Evolutionary conservation across 2,113 vertebrate species (phyloP).

Genomic region (Scomber colias): DNA sequence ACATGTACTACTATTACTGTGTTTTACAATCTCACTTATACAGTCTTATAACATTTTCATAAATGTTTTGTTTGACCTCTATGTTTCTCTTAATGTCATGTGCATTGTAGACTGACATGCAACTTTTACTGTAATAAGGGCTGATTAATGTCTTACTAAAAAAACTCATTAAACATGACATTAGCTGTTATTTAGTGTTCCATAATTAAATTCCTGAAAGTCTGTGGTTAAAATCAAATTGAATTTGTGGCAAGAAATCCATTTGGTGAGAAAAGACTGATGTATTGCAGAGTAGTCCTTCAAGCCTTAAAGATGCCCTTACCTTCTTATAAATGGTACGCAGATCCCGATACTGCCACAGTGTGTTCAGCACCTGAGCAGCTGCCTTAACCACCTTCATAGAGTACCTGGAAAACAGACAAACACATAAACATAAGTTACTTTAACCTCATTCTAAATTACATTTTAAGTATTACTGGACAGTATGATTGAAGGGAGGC

Average conservation of each 20-base stretch:
- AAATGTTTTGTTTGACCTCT: too few relatives aligned
- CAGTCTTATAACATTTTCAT: not conserved
- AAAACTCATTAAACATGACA: too few relatives aligned
- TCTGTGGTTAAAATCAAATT: too few relatives aligned
- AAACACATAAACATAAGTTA: slow-evolving; percentile 18
- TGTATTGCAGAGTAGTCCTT: too few relatives aligned
- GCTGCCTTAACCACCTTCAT: slow-evolving; percentile 98
- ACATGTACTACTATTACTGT: not conserved
- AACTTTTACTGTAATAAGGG: too few relatives aligned
- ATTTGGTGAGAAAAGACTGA: too few relatives aligned
- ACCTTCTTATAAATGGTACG: slow-evolving; percentile 99
- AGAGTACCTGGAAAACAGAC: slow-evolving; percentile 87
- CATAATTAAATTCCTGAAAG: too few relatives aligned
- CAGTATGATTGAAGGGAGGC: slow-evolving; percentile 32
- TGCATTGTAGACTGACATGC: too few relatives aligned
- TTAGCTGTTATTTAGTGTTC: too few relatives aligned
- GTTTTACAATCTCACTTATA: not conserved
- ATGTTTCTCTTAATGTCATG: too few relatives aligned
- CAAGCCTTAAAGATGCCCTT: slow-evolving; percentile 34
- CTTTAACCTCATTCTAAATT: slow-evolving; percentile 6
- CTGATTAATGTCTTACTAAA: too few relatives aligned
- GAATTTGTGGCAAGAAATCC: too few relatives aligned
- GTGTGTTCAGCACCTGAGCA: slow-evolving; percentile 96
- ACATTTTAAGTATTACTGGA: slow-evolving; percentile 15
- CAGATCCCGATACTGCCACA: slow-evolving; percentile 98